These are phyloP conservation scores for Pygoscelis antarcticus DNA, from an alignment of 2,113 vertebrate genomes.

Conservation along the genomic window DNA sequence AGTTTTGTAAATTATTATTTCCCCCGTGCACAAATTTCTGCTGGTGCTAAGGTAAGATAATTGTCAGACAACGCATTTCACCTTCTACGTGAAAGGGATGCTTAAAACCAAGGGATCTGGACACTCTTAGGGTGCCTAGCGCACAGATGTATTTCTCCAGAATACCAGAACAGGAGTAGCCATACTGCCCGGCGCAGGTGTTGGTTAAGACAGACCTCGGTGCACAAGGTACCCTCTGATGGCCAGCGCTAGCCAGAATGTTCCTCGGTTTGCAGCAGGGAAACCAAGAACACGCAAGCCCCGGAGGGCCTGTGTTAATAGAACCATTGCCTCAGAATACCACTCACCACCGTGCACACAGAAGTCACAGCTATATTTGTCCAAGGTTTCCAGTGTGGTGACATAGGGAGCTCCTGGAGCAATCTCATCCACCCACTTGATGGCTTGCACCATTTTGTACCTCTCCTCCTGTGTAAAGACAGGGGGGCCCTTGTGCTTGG, in stretches of 20 bases:
- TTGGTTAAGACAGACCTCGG: background rate
- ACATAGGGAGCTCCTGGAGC: constrained; percentile 94
- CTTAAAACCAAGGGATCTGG: background rate
- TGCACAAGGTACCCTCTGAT: fast-evolving
- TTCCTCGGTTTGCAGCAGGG: fast-evolving
- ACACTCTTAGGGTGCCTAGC: background rate
- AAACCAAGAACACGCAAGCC: background rate
- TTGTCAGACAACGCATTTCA: background rate
- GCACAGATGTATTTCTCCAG: fast-evolving
- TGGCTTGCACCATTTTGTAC: constrained; percentile 96
- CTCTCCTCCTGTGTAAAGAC: constrained; percentile 96
- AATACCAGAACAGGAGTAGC: background rate
- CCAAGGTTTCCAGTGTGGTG: constrained; percentile 91
- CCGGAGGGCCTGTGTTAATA: fast-evolving
- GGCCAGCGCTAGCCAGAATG: fast-evolving
- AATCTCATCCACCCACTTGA: constrained; percentile 98
- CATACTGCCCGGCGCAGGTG: fast-evolving
- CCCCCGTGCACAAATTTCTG: background rate
- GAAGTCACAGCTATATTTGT: constrained; percentile 94
- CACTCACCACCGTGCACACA: constrained; percentile 96
- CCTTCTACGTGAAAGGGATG: background rate
- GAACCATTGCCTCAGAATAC: background rate
- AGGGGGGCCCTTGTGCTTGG: constrained; percentile 95
- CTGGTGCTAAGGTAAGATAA: background rate
- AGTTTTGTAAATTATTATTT: background rate